Conservation (phyloP, 2,888 invertebrate species). For the Amblyteles armatorius region DNA sequence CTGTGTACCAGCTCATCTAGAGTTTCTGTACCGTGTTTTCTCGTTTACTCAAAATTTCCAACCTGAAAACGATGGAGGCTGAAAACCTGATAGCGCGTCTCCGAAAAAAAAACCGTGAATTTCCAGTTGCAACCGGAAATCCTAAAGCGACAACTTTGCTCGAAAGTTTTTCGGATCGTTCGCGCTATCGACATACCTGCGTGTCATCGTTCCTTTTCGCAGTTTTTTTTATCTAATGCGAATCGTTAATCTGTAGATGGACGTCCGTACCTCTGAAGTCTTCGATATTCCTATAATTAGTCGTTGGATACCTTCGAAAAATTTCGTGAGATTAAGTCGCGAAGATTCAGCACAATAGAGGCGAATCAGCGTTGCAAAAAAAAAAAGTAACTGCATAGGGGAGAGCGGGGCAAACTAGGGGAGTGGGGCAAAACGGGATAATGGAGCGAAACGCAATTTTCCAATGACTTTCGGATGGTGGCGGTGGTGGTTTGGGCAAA, state of each 20-base stretch:
- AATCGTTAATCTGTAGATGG: no score
- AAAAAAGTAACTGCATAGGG: background rate
- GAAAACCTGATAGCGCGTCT: background rate
- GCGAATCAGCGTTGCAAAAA: background rate
- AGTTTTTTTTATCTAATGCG: background rate
- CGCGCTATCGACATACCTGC: background rate
- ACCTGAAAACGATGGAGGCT: constrained; percentile 4
- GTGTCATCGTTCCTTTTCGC: background rate
- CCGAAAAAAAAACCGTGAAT: background rate
- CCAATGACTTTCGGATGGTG: no score
- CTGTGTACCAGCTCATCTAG: constrained; percentile 11
- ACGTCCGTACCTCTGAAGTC: no score
- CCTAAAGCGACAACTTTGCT: no score
- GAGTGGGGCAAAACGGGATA: no score
- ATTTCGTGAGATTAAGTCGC: no score
- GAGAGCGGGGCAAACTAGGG: no score
- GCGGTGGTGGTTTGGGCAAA: no score
- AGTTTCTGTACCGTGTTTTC: constrained; percentile 18
- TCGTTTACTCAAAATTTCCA: constrained; percentile 58
- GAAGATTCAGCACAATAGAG: no score
- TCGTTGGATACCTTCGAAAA: no score
- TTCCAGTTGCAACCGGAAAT: background rate
- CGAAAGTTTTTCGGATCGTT: background rate
- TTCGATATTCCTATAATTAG: no score
- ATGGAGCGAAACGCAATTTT: no score